Percentiles rank a stretch among this genome's conserved stretches.
These are phyloP conservation scores for Barbus barbus DNA, from an alignment of 2,113 vertebrate genomes.

Conservation along the genomic window DNA sequence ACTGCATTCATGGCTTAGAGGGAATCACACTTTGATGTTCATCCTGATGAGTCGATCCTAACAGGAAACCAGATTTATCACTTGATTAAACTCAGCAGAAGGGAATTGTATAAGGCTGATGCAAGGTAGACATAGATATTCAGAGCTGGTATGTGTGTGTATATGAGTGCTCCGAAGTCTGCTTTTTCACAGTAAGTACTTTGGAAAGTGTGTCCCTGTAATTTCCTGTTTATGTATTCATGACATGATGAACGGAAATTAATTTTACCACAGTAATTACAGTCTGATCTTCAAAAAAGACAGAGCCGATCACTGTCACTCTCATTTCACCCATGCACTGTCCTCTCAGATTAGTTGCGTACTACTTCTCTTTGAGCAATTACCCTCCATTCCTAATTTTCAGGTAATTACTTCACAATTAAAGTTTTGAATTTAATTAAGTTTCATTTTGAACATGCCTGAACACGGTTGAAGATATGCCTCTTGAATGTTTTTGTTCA, in stretches of 20 bases:
- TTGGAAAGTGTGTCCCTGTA: neutral
- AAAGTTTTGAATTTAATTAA: constrained; percentile 43
- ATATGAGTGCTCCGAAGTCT: neutral
- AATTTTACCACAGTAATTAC: constrained; percentile 14
- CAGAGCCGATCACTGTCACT: neutral
- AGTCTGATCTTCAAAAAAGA: constrained; percentile 18
- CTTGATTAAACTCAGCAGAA: constrained; percentile 52
- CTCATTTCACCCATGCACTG: constrained; percentile 17
- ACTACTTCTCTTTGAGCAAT: neutral
- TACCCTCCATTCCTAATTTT: constrained; percentile 15
- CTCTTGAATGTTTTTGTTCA: constrained; percentile 28
- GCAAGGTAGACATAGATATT: constrained; percentile 35
- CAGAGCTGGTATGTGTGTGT: neutral
- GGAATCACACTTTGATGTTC: constrained; percentile 45
- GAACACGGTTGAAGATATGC: neutral
- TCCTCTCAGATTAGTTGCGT: neutral
- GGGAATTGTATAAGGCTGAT: constrained; percentile 29
- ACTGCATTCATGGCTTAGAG: constrained; percentile 25
- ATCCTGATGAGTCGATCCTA: constrained; percentile 36
- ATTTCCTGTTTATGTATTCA: constrained; percentile 40
- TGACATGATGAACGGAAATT: constrained; percentile 21
- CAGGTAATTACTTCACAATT: neutral
- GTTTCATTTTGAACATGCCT: constrained; percentile 39
- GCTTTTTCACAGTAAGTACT: neutral
- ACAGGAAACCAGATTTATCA: constrained; percentile 59